Evolutionary conservation across 1,140 invertebrate genomes (phyloP), one percentile per base, ranked within the genome.

Genomic region (Rhizoglyphus robini): DNA sequence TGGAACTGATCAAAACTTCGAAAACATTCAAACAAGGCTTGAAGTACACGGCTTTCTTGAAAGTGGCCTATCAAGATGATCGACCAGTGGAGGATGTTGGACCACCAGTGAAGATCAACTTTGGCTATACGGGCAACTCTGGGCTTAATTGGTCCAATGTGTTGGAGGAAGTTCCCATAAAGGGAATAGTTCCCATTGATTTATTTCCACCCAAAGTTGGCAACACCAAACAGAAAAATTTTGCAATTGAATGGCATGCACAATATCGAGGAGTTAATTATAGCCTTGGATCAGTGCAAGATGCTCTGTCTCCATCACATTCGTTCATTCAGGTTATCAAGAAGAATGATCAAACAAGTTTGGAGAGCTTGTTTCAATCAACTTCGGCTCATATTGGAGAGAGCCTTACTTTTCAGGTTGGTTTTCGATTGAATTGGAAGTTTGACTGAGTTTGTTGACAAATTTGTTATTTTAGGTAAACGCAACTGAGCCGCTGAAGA

Each of bases 21-120:
- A 83, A 86, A 62, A 85, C 84, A 69, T 96, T 89, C 75, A 92
- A 92, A 73, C 88, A 89, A 2, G 87, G 85, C 5, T 79, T 96
- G 51, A 83, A 84, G 63, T 93, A 91, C 72, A 84, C 80, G 47
- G 84, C 86, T 62, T 86, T 85, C 75, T 75, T 87, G 4, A 86
- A 86, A 79, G 74, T 87, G 0, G 74, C 81, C 0, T 83, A 86
- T 70, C 86, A 88, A 70, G 87, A 89, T 77, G 85, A 85, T 46
- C 79, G 80, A 25, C 85, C 85, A 4, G 76, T 89, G 1, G 79
- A 81, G 61, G 82, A 83, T 13, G 81, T 77, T 59, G 66, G 67
- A 41, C 83, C 85, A 38, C 79, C 83, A 2, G 79, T 87, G 1
- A 79, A 74, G 11, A 73, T 89, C 65, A 78, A 79, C 57, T 81